Evolutionary conservation across 2,113 vertebrate genomes (phyloP).

Genomic region (Equus quagga): DNA sequence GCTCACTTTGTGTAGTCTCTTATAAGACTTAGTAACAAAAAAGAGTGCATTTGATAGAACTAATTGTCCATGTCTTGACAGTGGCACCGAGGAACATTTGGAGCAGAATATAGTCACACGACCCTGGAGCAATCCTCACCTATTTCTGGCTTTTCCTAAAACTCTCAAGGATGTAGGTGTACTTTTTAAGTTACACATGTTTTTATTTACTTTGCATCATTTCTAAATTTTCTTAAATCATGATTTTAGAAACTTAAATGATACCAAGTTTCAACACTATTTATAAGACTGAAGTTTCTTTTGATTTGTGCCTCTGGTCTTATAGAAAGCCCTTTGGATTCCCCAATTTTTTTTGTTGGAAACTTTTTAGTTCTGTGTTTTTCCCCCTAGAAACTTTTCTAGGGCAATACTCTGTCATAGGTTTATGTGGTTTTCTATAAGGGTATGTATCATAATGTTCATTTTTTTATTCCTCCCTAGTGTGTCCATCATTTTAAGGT

Average conservation of each 20-base stretch:
- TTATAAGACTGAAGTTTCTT: not conserved
- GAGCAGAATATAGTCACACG: not conserved
- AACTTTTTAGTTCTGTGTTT: not conserved
- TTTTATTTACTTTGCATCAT: not conserved
- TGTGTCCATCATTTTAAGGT: not conserved
- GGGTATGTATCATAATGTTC: not conserved
- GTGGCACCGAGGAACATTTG: not conserved
- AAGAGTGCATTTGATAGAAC: not conserved
- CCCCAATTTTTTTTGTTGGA: not conserved
- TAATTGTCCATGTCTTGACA: not conserved
- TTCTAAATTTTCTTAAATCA: not conserved
- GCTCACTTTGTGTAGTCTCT: not conserved
- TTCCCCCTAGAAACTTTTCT: not conserved
- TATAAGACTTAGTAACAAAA: not conserved
- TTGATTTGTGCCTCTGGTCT: not conserved
- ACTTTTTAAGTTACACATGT: not conserved
- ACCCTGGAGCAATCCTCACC: not conserved
- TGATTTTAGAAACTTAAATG: constrained; percentile 28
- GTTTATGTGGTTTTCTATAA: not conserved
- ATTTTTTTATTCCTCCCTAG: not conserved
- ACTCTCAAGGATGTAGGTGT: not conserved
- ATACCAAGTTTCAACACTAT: not conserved
- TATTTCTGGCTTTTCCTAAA: not conserved
- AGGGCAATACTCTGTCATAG: not conserved
- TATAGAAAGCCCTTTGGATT: not conserved